These are phyloP conservation scores for Acromyrmex charruanus DNA, from an alignment of 1,140 invertebrate genomes.

Conservation along the genomic window DNA sequence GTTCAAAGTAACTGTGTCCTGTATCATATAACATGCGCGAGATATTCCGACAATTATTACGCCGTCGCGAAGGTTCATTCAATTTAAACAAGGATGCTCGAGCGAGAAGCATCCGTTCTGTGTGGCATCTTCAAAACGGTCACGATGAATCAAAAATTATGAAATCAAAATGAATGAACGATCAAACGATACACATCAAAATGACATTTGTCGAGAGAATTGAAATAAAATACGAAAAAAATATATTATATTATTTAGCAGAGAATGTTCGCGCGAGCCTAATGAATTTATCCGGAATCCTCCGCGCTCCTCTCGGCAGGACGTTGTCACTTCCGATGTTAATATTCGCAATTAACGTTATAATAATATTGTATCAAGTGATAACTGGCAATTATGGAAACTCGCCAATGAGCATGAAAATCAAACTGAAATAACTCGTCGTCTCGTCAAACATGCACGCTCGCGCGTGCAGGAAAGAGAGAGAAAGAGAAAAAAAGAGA, in stretches of 20 bases:
- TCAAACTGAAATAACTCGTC: conserved; percentile 75
- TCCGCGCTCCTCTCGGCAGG: conserved; percentile 54
- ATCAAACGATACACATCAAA: conserved; percentile 47
- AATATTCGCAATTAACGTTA: conserved; percentile 62
- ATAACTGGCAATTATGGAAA: conserved; percentile 70
- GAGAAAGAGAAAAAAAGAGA: conserved; percentile 37
- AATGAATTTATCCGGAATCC: conserved; percentile 57
- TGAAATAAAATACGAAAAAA: background rate
- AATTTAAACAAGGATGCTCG: conserved; percentile 15
- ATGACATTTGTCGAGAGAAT: conserved; percentile 25
- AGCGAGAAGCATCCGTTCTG: background rate
- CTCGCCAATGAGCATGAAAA: conserved; percentile 77
- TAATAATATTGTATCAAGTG: conserved; percentile 64
- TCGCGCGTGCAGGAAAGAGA: conserved; percentile 36
- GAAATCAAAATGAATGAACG: conserved; percentile 32
- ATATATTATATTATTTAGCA: conserved; percentile 9
- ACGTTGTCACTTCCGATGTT: conserved; percentile 60
- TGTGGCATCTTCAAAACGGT: background rate
- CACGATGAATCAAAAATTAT: conserved; percentile 41
- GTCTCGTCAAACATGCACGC: conserved; percentile 57
- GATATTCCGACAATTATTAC: conserved; percentile 61
- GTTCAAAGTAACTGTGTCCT: conserved; percentile 72
- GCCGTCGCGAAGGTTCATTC: conserved; percentile 48
- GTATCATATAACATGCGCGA: conserved; percentile 58
- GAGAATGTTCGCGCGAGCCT: conserved; percentile 60